Percentiles rank a stretch among this genome's conserved stretches.
Evolutionary conservation across 2,113 vertebrate species (phyloP).

Genomic region (Ovis canadensis): DNA sequence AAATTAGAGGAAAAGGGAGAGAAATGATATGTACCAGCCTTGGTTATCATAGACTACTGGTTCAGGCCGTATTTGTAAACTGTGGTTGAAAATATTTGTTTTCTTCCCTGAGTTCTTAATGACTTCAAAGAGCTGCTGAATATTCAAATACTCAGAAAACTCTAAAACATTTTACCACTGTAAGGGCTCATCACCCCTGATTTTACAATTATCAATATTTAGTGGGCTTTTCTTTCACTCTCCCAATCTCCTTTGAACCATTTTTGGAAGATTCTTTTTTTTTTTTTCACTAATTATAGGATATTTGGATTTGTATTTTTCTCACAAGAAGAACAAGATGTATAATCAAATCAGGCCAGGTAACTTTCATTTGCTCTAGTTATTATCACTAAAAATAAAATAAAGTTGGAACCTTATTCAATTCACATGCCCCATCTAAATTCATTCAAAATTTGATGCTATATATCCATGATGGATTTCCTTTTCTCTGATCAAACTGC

Average conservation of each 20-base stretch:
- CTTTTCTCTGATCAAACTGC: neutral
- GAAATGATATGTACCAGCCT: neutral
- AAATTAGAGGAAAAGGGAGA: neutral
- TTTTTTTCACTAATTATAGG: neutral
- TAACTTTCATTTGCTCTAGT: neutral
- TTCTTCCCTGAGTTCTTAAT: constrained; percentile 4
- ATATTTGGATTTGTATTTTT: neutral
- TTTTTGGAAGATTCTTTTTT: neutral
- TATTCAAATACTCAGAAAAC: neutral
- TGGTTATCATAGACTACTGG: neutral
- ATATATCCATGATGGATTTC: neutral
- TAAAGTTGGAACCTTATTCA: neutral
- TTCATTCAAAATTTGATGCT: neutral
- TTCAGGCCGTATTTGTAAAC: neutral
- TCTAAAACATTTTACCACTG: neutral
- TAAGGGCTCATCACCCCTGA: neutral
- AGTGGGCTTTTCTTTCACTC: neutral
- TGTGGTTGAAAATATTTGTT: neutral
- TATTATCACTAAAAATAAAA: constrained; percentile 17
- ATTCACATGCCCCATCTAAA: neutral
- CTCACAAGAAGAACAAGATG: neutral
- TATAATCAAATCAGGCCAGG: neutral
- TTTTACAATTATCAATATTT: neutral
- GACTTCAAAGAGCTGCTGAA: neutral
- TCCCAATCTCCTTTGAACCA: neutral